Evolutionary conservation across 2,888 invertebrate genomes (phyloP), one percentile per base, ranked within the genome.

Genomic region (Calephelis perditalis): DNA sequence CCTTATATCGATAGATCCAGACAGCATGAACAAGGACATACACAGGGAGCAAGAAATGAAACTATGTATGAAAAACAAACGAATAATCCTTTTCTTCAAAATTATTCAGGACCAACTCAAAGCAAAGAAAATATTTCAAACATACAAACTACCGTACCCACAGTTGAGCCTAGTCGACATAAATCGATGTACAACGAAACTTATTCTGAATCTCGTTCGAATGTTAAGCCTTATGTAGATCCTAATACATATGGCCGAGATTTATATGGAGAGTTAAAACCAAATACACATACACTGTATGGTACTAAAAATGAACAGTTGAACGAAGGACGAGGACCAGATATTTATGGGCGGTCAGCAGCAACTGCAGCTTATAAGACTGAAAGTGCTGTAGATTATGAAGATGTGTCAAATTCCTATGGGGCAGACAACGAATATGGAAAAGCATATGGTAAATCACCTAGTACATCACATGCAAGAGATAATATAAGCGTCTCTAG

Each of bases 271-370:
- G 88, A 88, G 68, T 63, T 81, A 26, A 81, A 76, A 58, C n/a
- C 78, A 77, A 67, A 68, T 9, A 5, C 49, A 43, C 47, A 58
- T 35, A 43, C 40, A 40, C n/a, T 26, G 11, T 44, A 45, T 12
- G 43, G 35, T 9, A 35, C 44, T 35, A 44, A 45, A 44, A 57
- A 35, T 35, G 45, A 46, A 5, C 35, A 46, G 11, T 45, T 45
- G 26, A 26, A 40, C 46, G 37, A 60, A 47, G 45, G 96, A 68
- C 91, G 96, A 68, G 96, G 96, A 0, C 96, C 96, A 0, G 96
- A 96, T 73, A 95, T 95, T 10, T 96, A 96, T 73, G 95, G 96
- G 1, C 87, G 95, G 65, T 94, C 95, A 46, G 83, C 82, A 49
- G 78, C 84, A 68, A 91, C 89, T 79, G 86, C 78, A 10, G 77